Conservation (phyloP, 2,797 vertebrate species). For the Coregonus sp. region DNA sequence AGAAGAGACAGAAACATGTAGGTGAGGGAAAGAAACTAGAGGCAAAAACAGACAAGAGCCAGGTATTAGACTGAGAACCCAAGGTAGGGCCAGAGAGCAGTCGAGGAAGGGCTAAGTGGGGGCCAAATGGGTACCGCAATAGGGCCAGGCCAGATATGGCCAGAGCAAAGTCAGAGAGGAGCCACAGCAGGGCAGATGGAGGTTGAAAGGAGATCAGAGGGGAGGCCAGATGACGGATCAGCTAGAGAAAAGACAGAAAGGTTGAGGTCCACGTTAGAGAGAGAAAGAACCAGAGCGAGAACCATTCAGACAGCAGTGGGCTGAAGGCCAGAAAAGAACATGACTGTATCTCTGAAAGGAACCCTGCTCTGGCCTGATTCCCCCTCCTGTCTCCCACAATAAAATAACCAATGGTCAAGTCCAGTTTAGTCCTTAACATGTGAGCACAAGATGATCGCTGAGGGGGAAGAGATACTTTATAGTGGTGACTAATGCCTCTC, state of each 20-base stretch:
- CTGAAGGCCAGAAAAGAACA: conserved; percentile 11
- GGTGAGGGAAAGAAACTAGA: background rate
- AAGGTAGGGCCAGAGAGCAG: background rate
- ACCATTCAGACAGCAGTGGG: background rate
- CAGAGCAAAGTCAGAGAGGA: background rate
- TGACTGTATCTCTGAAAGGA: no score
- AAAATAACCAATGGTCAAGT: no score
- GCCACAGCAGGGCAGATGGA: background rate
- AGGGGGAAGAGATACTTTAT: no score
- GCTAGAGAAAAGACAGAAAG: background rate
- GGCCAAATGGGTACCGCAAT: background rate
- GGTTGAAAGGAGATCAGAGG: background rate
- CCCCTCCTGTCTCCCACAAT: no score
- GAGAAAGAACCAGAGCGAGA: background rate
- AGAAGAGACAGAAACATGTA: background rate
- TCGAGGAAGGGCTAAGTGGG: background rate
- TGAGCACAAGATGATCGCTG: no score
- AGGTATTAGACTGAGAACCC: background rate
- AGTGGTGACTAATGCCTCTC: no score
- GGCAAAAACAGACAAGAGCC: background rate
- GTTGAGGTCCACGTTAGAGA: background rate
- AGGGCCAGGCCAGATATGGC: background rate
- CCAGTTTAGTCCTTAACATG: no score
- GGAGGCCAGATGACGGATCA: background rate
- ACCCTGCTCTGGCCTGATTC: background rate